Evolutionary conservation across 2,113 vertebrate species (phyloP), one percentile per base, ranked within the genome.

Genomic region (Epinephelus cyanopodus): DNA sequence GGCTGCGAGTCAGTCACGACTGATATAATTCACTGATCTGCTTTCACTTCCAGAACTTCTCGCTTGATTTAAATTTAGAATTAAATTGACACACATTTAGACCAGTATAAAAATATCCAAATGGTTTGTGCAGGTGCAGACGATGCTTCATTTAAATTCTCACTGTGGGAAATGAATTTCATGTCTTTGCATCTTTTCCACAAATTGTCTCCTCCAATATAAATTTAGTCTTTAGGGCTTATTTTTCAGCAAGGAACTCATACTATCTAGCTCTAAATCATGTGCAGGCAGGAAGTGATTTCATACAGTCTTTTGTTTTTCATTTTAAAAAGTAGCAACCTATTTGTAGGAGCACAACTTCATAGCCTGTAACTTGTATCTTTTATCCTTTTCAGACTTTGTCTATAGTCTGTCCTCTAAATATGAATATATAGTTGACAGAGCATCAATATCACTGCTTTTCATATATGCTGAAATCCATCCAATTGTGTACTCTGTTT

Each of bases 251-350:
- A 17, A 67, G 64, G 19, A 53, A 18, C 0, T 54, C 17, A 53
- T 29, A 25, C 27, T 53, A 23, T 56, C 4, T 39, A n/a, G 14
- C 45, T 81, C 21, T 37, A 74, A 77, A 57, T 65, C 37, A 23
- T 81, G 50, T 74, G 50, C 27, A 60, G 47, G 47, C 9, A 70
- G 45, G 63, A 82, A 67, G 33, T 45, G 2, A 54, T 70, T 75
- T 83, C 50, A 39, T 23, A 33, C 10, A 74, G 45, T 60, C 6
- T 72, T 58, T 25, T 3, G 0, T 15, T 71, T 39, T 5, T 6
- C 0, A 3, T 61, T 50, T 61, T 11, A 15, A 48, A 60, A 33
- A 18, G 29, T 47, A 23, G 56, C 45, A 62, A 18, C 13, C 48
- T 39, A 25, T 18, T 63, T 27, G 10, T 42, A 25, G 39, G 6